Evolutionary conservation across 2,113 vertebrate genomes (phyloP).

Genomic region (Thamnophis sirtalis): DNA sequence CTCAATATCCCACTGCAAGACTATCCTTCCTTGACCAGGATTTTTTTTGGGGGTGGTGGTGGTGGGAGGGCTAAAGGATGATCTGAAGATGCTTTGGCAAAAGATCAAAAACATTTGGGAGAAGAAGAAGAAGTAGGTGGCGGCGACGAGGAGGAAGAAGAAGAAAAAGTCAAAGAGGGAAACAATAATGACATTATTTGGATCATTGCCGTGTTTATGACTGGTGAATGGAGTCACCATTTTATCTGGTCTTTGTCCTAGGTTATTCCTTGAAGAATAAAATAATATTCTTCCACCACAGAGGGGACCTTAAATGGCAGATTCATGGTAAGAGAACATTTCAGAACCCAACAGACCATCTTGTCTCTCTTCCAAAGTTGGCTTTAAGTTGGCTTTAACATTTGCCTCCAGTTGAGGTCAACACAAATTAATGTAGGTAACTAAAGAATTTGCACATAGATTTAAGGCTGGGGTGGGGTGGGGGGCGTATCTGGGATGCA

Average conservation of each 20-base stretch:
- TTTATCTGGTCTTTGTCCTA: background rate
- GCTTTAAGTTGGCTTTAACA: background rate
- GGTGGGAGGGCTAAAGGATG: background rate
- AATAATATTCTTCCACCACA: background rate
- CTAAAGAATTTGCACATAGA: background rate
- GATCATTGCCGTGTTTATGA: background rate
- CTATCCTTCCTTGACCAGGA: background rate
- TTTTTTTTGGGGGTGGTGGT: background rate
- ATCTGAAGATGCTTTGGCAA: background rate
- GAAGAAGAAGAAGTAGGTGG: background rate
- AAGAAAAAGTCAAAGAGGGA: background rate
- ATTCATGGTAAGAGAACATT: background rate
- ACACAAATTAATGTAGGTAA: background rate
- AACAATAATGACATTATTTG: background rate
- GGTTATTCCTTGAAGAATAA: background rate
- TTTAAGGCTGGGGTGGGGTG: accelerated
- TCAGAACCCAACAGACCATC: background rate
- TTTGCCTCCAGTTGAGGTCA: background rate
- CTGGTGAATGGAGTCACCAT: too few relatives aligned
- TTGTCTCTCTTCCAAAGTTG: background rate
- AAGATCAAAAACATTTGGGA: background rate
- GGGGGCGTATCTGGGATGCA: background rate
- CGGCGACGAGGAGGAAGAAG: background rate
- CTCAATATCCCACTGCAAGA: background rate
- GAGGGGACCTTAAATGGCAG: background rate